These are phyloP conservation scores for Andrena fulva DNA, from an alignment of 2,888 invertebrate species.

Conservation along the genomic window DNA sequence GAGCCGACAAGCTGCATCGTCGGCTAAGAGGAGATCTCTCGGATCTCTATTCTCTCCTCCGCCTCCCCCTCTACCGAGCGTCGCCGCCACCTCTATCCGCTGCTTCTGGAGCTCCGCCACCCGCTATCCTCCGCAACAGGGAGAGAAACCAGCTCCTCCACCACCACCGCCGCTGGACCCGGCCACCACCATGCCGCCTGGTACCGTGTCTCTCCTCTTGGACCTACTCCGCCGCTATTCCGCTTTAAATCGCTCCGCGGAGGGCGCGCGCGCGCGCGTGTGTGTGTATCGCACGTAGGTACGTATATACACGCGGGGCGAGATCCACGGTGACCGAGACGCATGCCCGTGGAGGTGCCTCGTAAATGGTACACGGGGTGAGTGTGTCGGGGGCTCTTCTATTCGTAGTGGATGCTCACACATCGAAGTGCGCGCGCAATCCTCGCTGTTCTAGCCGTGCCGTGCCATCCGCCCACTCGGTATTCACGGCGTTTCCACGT, in stretches of 20 bases:
- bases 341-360: slow-evolving; percentile 49
- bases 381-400: background rate
- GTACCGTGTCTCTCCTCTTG: slow-evolving; percentile 55
- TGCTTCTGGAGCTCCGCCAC: slow-evolving; percentile 44
- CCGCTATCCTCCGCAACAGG: slow-evolving; percentile 45
- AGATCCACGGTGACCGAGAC: slow-evolving; percentile 37
- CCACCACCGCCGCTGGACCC: slow-evolving; percentile 46
- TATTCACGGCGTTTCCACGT: slow-evolving; percentile 66
- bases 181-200: slow-evolving; percentile 36
- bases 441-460: slow-evolving; percentile 56
- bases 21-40: slow-evolving; percentile 69
- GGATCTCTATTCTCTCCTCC: slow-evolving; percentile 71
- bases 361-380: slow-evolving; percentile 12
- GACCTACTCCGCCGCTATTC: slow-evolving; percentile 54
- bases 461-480: slow-evolving; percentile 70
- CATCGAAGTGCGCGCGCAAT: slow-evolving; percentile 71
- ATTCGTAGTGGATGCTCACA: slow-evolving; percentile 29
- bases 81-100: slow-evolving; percentile 37
- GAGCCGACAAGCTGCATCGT: slow-evolving; percentile 40
- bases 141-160: slow-evolving; percentile 53
- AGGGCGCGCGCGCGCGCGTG: slow-evolving; percentile 49
- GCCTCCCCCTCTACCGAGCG: slow-evolving; percentile 47
- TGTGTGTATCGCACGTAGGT: slow-evolving; percentile 46
- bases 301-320: slow-evolving; percentile 1
- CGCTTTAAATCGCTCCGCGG: slow-evolving; percentile 62